Evolutionary conservation across 2,888 invertebrate species (phyloP).

Genomic region (Gonocerus acuteangulatus): DNA sequence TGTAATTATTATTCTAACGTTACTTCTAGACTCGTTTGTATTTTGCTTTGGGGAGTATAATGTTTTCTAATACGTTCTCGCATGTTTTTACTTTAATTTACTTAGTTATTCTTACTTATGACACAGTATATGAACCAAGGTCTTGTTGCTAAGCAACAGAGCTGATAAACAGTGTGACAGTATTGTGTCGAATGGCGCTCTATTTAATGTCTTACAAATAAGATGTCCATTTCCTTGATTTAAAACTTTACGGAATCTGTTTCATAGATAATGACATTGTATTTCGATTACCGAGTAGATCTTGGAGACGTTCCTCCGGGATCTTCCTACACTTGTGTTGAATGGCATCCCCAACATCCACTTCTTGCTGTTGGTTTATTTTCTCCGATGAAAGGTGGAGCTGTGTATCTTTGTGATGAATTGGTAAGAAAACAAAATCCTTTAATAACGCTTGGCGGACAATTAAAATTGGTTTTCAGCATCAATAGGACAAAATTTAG

Average conservation of each 20-base stretch:
- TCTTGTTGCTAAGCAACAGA: background rate
- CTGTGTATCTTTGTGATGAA: constrained; percentile 80
- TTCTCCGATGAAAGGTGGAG: constrained; percentile 81
- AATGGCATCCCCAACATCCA: constrained; percentile 75
- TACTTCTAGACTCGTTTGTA: no score
- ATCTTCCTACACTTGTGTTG: constrained; percentile 70
- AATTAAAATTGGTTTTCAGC: background rate
- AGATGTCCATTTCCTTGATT: background rate
- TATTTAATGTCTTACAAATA: background rate
- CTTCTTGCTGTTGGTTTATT: constrained; percentile 78
- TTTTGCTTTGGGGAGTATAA: no score
- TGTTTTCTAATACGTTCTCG: no score
- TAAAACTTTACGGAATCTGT: background rate
- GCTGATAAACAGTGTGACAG: background rate
- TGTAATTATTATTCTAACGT: no score
- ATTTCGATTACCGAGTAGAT: constrained; percentile 76
- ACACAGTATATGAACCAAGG: no score
- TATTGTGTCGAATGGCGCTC: background rate
- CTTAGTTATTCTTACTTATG: no score
- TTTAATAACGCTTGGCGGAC: background rate
- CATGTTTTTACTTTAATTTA: no score
- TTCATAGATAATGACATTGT: constrained; percentile 58
- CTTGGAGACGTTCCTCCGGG: constrained; percentile 55
- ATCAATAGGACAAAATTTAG: no score
- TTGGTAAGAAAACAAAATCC: no score